These are phyloP conservation scores for Cottoperca gobio DNA, from an alignment of 2,797 vertebrate genomes.

Conservation along the genomic window DNA sequence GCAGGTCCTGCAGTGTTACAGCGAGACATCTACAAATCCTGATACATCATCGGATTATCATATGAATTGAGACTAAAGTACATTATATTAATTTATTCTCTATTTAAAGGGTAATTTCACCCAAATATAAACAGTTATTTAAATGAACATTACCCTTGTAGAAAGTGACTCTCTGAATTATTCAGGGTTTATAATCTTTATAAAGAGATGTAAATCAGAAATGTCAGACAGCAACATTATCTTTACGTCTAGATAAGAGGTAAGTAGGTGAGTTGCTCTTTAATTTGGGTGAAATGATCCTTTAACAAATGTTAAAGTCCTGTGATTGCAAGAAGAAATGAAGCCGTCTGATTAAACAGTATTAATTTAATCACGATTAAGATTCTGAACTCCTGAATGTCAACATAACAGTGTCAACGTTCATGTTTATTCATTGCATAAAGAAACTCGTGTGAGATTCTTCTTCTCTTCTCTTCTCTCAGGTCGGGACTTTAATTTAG, in stretches of 20 bases:
- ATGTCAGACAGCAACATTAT: background rate
- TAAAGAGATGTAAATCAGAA: background rate
- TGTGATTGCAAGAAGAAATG: background rate
- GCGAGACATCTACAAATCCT: background rate
- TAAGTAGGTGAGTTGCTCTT: background rate
- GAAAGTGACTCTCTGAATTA: background rate
- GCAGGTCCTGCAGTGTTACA: background rate
- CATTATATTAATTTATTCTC: background rate
- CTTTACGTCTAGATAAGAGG: background rate
- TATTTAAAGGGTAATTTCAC: background rate
- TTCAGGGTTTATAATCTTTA: background rate
- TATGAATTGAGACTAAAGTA: no score
- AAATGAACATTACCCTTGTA: background rate
- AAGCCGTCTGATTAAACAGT: slow-evolving; percentile 45
- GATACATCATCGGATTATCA: no score
- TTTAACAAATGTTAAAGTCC: background rate
- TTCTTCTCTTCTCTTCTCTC: no score
- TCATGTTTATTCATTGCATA: slow-evolving; percentile 30
- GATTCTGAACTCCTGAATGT: slow-evolving; percentile 30
- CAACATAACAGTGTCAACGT: slow-evolving; percentile 27
- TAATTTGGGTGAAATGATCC: slow-evolving; percentile 3
- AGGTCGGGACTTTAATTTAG: slow-evolving; percentile 55
- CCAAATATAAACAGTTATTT: no score
- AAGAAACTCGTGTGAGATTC: no score
- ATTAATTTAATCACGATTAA: slow-evolving; percentile 52